These are phyloP conservation scores for Drosophila gaucha DNA, from an alignment of 2,888 invertebrate genomes.

Conservation along the genomic window DNA sequence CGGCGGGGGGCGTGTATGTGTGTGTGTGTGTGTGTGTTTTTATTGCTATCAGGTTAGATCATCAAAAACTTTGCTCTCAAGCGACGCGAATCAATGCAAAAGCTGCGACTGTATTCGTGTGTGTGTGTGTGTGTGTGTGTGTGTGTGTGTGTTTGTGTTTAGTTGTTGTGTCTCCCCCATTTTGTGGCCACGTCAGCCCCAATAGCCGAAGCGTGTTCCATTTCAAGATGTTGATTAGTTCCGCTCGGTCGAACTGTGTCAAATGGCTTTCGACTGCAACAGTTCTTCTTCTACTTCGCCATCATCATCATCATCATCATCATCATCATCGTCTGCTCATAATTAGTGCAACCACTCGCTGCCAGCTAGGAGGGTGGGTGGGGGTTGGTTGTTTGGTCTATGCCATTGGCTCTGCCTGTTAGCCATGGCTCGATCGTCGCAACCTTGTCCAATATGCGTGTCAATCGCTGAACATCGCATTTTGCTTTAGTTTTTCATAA, in stretches of 20 bases:
- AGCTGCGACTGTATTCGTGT: neutral
- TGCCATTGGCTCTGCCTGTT: slow-evolving; percentile 56
- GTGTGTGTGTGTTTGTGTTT: neutral
- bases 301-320: too few species aligned
- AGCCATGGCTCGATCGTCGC: slow-evolving; percentile 51
- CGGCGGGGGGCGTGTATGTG: neutral
- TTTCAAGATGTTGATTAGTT: slow-evolving; percentile 68
- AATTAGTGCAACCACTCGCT: slow-evolving; percentile 43
- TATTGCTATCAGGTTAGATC: slow-evolving; percentile 39
- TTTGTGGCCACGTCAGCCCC: slow-evolving; percentile 50
- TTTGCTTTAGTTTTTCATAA: slow-evolving; percentile 7
- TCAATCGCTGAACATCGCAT: slow-evolving; percentile 37
- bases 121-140: neutral
- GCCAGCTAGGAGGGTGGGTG: neutral
- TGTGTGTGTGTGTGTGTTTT: neutral
- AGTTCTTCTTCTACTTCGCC: slow-evolving; percentile 21
- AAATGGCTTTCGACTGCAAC: slow-evolving; percentile 73
- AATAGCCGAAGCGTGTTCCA: slow-evolving; percentile 49
- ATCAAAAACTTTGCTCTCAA: slow-evolving; percentile 25
- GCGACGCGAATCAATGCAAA: slow-evolving; percentile 34
- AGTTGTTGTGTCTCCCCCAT: neutral
- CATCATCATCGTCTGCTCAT: too few species aligned
- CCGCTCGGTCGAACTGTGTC: slow-evolving; percentile 79
- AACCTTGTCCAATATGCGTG: slow-evolving; percentile 57
- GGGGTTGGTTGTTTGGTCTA: neutral